A percentile compares a stretch with the other conserved stretches of the same genome.
These are phyloP conservation scores for Lagenorhynchus albirostris DNA, from an alignment of 2,113 vertebrate species.

Conservation along the genomic window DNA sequence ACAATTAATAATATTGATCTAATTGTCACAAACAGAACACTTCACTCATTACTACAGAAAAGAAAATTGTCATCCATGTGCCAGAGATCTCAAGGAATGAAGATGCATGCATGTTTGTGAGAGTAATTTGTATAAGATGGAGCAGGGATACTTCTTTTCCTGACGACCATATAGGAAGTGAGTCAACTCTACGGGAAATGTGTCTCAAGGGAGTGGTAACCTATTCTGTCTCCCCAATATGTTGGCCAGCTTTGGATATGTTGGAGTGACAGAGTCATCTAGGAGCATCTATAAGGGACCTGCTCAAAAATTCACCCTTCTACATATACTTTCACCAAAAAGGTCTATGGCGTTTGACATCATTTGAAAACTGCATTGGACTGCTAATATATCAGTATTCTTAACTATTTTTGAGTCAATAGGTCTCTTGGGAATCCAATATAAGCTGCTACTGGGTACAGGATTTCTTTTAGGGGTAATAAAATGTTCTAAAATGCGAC, in stretches of 20 bases:
- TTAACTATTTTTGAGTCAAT: background rate
- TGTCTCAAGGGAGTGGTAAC: background rate
- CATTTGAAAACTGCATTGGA: background rate
- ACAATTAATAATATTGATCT: background rate
- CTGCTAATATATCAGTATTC: background rate
- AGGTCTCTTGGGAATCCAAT: background rate
- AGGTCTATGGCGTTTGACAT: background rate
- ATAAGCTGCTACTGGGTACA: background rate
- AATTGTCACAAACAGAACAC: background rate
- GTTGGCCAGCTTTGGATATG: background rate
- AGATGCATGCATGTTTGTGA: background rate
- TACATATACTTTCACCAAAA: background rate
- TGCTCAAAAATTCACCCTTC: background rate
- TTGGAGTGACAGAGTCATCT: background rate
- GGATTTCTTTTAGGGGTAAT: background rate
- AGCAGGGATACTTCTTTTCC: background rate
- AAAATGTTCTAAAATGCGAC: background rate
- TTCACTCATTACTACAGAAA: background rate
- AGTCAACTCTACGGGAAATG: background rate
- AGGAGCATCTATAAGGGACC: background rate
- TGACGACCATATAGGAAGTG: background rate
- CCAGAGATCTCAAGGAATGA: background rate
- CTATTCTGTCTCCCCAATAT: background rate
- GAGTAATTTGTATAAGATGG: background rate
- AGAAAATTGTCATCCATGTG: background rate